Conservation (phyloP, 2,113 vertebrate species). For the Puntigrus tetrazona region DNA sequence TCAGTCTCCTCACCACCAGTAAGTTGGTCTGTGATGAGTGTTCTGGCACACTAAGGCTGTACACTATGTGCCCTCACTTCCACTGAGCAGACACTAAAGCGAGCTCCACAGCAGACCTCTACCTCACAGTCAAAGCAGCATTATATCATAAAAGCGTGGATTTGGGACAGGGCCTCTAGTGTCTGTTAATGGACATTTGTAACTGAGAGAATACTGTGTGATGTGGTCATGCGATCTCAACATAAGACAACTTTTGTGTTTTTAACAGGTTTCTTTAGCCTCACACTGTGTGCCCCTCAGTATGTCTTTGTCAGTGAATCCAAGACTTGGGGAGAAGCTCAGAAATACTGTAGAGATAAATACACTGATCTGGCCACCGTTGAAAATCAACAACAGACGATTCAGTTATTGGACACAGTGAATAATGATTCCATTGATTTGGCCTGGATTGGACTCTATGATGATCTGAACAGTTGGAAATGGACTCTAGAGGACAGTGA, state of each 20-base stretch:
- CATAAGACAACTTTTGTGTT: neutral
- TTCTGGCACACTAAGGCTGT: too few species aligned
- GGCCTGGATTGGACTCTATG: constrained; percentile 45
- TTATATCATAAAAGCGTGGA: too few species aligned
- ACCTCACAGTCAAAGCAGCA: too few species aligned
- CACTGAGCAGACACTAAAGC: too few species aligned
- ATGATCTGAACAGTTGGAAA: constrained; percentile 34
- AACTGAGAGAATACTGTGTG: neutral
- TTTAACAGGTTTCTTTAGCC: constrained; percentile 13
- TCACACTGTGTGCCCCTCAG: neutral
- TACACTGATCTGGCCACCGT: constrained; percentile 39
- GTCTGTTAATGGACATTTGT: neutral
- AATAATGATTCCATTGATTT: neutral
- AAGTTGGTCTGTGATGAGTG: too few species aligned
- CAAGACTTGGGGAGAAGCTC: constrained; percentile 35
- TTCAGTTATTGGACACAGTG: constrained; percentile 4
- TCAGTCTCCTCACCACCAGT: too few species aligned
- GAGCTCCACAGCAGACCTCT: too few species aligned
- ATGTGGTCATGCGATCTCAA: neutral
- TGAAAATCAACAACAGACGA: neutral
- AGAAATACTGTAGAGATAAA: constrained; percentile 39
- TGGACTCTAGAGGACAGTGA: constrained; percentile 30
- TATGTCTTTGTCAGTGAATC: constrained; percentile 34
- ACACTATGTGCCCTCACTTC: too few species aligned
- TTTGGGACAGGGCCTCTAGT: neutral